Conservation (phyloP, 2,797 vertebrate genomes). For the Cuniculus paca region DNA sequence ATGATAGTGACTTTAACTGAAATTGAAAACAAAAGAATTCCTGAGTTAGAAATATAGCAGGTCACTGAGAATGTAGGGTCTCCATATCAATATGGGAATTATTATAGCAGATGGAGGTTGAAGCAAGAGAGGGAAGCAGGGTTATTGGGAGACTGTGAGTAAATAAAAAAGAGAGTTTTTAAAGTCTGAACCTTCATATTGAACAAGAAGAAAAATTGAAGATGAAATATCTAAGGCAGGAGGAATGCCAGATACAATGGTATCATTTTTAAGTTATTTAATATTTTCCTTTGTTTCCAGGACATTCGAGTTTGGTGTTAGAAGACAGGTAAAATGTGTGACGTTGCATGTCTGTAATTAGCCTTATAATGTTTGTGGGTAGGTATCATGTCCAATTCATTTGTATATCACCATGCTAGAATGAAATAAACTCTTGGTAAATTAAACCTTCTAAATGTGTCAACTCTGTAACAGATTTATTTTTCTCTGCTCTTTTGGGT, state of each 20-base stretch:
- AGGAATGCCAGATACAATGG: neutral
- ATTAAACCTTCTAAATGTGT: neutral
- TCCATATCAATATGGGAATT: neutral
- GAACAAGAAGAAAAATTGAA: neutral
- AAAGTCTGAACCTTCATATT: neutral
- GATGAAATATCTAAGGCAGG: neutral
- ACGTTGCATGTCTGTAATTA: neutral
- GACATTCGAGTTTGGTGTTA: neutral
- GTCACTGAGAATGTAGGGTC: neutral
- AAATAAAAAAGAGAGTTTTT: neutral
- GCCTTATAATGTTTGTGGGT: neutral
- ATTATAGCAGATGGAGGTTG: neutral
- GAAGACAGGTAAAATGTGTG: neutral
- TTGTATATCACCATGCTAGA: neutral
- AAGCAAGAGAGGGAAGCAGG: neutral
- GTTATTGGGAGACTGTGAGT: neutral
- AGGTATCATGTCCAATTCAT: neutral
- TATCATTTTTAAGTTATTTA: neutral
- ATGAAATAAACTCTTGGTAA: neutral
- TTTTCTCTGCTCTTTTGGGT: neutral
- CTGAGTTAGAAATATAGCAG: neutral
- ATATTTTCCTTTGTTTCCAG: constrained; percentile 26
- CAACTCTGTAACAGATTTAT: neutral
- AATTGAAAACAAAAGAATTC: neutral
- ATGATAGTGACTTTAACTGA: neutral